These are phyloP conservation scores for Catharus ustulatus DNA, from an alignment of 2,797 vertebrate genomes.

Conservation along the genomic window DNA sequence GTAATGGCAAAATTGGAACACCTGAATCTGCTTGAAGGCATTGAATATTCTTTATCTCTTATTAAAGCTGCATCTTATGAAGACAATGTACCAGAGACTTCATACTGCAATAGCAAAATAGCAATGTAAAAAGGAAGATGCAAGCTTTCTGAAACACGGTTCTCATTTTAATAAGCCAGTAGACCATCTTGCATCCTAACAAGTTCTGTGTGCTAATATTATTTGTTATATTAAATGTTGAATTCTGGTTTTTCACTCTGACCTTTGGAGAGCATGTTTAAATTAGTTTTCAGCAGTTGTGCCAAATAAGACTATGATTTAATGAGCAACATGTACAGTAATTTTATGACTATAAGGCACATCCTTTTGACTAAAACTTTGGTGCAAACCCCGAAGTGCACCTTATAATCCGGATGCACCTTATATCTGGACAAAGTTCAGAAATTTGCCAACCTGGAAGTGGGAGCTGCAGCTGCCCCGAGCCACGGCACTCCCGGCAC, in stretches of 20 bases:
- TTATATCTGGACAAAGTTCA: too few relatives aligned
- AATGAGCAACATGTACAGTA: not conserved
- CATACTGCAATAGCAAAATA: not conserved
- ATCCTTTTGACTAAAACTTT: too few relatives aligned
- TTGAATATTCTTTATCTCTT: not conserved
- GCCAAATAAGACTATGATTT: not conserved
- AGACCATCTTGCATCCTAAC: not conserved
- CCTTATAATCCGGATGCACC: too few relatives aligned
- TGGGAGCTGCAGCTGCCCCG: too few relatives aligned
- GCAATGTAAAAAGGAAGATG: not conserved
- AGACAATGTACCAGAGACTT: not conserved
- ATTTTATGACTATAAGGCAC: too few relatives aligned
- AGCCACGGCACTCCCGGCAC: too few relatives aligned
- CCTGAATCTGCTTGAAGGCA: not conserved
- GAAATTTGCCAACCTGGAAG: too few relatives aligned
- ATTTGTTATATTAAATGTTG: not conserved
- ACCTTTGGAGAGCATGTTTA: not conserved
- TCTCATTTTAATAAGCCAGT: not conserved
- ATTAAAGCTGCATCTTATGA: not conserved
- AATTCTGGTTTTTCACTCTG: not conserved
- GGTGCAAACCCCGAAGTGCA: too few relatives aligned
- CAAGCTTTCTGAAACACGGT: not conserved
- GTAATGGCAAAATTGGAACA: not conserved
- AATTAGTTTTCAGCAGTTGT: not conserved
- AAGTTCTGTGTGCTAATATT: not conserved